phyloP scores from a whole-genome alignment of 2,113 vertebrate species.

The Cettia cetti region DNA sequence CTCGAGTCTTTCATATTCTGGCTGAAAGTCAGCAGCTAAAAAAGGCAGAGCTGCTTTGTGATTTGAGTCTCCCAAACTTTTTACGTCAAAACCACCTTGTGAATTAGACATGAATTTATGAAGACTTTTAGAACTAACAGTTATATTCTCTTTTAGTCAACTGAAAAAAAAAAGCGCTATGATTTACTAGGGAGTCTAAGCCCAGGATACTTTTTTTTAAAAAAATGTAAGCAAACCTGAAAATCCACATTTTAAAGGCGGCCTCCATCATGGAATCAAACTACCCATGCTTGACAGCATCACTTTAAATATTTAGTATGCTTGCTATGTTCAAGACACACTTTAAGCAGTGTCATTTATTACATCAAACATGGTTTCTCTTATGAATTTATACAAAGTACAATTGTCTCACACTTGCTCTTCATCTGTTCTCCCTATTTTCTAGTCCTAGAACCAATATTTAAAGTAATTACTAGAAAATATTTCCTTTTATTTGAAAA shows the following conservation, averaged over 20 bases:
- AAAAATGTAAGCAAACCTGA: not conserved
- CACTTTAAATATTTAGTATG: conserved; percentile 2
- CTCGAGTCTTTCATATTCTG: not conserved
- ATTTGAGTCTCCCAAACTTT: not conserved
- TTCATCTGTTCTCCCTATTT: not conserved
- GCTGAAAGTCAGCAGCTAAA: not conserved
- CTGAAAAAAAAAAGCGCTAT: not conserved
- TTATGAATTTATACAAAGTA: not conserved
- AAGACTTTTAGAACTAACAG: not conserved
- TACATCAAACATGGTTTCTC: not conserved
- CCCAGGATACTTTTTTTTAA: not conserved
- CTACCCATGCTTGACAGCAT: not conserved
- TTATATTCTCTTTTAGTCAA: not conserved
- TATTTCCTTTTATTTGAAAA: not conserved
- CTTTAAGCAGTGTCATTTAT: not conserved
- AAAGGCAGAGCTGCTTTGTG: not conserved
- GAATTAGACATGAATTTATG: not conserved
- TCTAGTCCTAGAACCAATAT: not conserved
- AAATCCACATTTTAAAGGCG: not conserved
- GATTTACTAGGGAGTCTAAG: not conserved
- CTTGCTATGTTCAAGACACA: not conserved
- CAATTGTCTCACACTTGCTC: not conserved
- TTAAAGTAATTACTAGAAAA: not conserved
- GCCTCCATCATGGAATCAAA: not conserved
- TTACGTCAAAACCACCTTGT: not conserved